These are phyloP conservation scores for Ovis aries DNA, from an alignment of 2,113 vertebrate species.

Conservation along the genomic window ARS-UI_Ramb_v3.0 NC_056059.1:26206501-26207000, in stretches of 20 bases:
- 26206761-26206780: not conserved
- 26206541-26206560: not conserved
- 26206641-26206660: not conserved
- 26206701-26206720: not conserved
- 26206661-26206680: not conserved
- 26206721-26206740: not conserved
- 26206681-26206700: not conserved
- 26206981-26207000: conserved; percentile 32
- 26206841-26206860: not conserved
- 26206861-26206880: not conserved
- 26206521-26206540: not conserved
- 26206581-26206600: not conserved
- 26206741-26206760: not conserved
- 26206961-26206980: not conserved
- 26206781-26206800: not conserved
- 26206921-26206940: not conserved
- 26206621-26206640: not conserved
- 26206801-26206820: not conserved
- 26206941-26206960: not conserved
- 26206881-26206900: not conserved
- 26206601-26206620: not conserved
- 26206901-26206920: not conserved
- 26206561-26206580: not conserved
- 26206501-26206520: not conserved
- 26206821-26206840: not conserved